Evolutionary conservation across 1,140 invertebrate species (phyloP).

Genomic region (Anoplophora glabripennis): DNA sequence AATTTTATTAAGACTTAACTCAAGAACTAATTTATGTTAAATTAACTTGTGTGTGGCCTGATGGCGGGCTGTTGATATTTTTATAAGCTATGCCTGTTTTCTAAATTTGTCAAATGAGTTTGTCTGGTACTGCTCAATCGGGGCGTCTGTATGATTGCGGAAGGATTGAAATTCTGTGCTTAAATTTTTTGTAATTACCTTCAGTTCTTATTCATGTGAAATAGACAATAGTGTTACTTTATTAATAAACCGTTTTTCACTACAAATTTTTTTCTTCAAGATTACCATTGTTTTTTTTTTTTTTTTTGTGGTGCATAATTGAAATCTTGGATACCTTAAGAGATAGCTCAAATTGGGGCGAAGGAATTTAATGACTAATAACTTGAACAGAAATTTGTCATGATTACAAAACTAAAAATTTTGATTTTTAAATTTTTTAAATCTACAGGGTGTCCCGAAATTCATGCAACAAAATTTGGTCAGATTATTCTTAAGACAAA

Average conservation of each 20-base stretch:
- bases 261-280: not conserved
- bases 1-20: constrained; percentile 10
- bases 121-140: not conserved
- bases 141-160: not conserved
- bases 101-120: constrained; percentile 7
- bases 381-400: too few relatives aligned
- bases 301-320: too few relatives aligned
- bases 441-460: too few relatives aligned
- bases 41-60: constrained; percentile 8
- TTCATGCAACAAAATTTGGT: too few relatives aligned
- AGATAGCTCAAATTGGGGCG: too few relatives aligned
- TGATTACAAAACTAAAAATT: too few relatives aligned
- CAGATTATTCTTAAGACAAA: too few relatives aligned
- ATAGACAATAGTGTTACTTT: constrained; percentile 11
- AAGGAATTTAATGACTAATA: too few relatives aligned
- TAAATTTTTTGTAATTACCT: constrained; percentile 1
- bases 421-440: too few relatives aligned
- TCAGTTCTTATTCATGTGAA: not conserved
- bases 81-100: constrained; percentile 13
- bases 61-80: constrained; percentile 14
- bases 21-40: constrained; percentile 5
- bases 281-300: too few relatives aligned
- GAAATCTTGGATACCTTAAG: too few relatives aligned
- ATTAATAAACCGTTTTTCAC: constrained; percentile 3
- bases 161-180: not conserved